These are phyloP conservation scores for Zalophus californianus DNA, from an alignment of 2,797 vertebrate species.

Conservation along the genomic window DNA sequence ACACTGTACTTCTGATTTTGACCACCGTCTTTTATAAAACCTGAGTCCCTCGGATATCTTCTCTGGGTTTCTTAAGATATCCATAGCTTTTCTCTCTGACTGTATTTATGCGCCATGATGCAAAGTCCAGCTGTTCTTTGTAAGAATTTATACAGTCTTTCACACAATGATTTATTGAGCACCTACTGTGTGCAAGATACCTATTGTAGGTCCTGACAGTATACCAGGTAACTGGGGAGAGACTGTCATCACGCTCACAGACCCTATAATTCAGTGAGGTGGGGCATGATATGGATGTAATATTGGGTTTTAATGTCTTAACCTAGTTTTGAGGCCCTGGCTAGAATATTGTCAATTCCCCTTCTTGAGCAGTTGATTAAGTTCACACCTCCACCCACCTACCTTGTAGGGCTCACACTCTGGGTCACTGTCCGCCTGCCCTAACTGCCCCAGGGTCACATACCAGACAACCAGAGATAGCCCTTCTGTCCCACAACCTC, in stretches of 20 bases:
- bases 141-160: neutral
- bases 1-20: neutral
- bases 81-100: neutral
- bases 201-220: neutral
- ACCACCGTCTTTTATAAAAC: neutral
- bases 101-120: neutral
- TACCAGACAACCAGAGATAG: neutral
- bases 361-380: neutral
- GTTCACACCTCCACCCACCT: neutral
- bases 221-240: neutral
- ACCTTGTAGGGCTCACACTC: neutral
- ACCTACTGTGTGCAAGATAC: neutral
- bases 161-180: neutral
- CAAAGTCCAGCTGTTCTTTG: neutral
- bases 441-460: neutral
- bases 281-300: neutral
- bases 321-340: neutral
- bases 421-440: neutral
- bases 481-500: neutral
- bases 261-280: neutral
- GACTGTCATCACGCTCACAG: rapidly evolving
- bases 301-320: neutral
- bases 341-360: neutral
- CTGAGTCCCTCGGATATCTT: neutral
- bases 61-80: neutral